Conservation (phyloP, 2,113 vertebrate genomes). For the Nycticryphes semicollaris region DNA sequence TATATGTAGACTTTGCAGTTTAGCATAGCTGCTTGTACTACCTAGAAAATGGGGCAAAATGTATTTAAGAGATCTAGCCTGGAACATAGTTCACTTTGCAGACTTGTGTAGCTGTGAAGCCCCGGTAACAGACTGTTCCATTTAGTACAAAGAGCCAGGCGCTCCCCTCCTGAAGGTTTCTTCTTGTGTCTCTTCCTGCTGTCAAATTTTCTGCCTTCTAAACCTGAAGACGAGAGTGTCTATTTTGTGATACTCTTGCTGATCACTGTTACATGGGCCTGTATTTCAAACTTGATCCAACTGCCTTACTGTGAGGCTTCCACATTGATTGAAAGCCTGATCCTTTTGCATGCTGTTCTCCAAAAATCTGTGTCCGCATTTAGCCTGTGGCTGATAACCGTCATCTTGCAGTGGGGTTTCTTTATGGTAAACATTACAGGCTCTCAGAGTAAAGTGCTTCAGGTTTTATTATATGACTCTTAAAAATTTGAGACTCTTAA, state of each 20-base stretch:
- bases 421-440: background rate
- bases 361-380: background rate
- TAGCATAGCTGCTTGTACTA: background rate
- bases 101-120: background rate
- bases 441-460: background rate
- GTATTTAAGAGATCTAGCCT: background rate
- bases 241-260: background rate
- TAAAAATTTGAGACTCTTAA: background rate
- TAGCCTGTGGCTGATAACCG: background rate
- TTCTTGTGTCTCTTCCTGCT: background rate
- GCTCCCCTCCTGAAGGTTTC: background rate
- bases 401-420: rapidly evolving
- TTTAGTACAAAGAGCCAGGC: background rate
- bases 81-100: background rate
- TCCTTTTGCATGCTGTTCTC: background rate
- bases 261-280: background rate
- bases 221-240: background rate
- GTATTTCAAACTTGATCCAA: background rate
- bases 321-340: background rate
- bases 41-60: background rate
- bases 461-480: background rate
- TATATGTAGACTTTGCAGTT: background rate
- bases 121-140: background rate
- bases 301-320: background rate
- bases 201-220: background rate